phyloP scores from a whole-genome alignment of 1,140 invertebrate species.

The Aricia agestis region DNA sequence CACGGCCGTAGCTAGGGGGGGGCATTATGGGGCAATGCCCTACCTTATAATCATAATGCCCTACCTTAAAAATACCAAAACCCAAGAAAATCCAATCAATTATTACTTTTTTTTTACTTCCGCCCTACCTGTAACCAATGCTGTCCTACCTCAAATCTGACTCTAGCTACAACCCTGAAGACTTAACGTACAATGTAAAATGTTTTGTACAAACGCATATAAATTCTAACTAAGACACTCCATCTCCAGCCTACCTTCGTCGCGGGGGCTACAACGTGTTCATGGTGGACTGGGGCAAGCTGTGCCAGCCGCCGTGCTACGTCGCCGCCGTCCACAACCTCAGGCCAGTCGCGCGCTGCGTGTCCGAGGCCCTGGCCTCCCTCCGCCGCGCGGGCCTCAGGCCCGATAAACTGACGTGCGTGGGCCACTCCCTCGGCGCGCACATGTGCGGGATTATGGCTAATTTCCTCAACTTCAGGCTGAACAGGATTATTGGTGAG shows the following conservation, averaged over 20 bases:
- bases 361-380: constrained; percentile 78
- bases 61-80: too few species aligned
- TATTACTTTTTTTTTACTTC: too few species aligned
- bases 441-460: constrained; percentile 86
- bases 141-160: too few species aligned
- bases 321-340: constrained; percentile 83
- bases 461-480: constrained; percentile 70
- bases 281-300: constrained; percentile 83
- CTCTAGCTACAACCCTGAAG: too few species aligned
- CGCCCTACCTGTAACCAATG: too few species aligned
- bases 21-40: too few species aligned
- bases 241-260: constrained; percentile 79
- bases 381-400: constrained; percentile 79
- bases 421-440: constrained; percentile 85
- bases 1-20: too few species aligned
- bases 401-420: constrained; percentile 80
- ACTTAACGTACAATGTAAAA: too few species aligned
- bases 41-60: too few species aligned
- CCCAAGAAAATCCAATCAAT: too few species aligned
- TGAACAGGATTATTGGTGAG: constrained; percentile 66
- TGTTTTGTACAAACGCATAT: too few species aligned
- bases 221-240: too few species aligned
- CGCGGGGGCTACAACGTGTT: constrained; percentile 86
- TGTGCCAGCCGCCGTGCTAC: constrained; percentile 84
- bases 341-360: constrained; percentile 80